Percentiles rank a stretch among this genome's conserved stretches.
Evolutionary conservation across 1,140 invertebrate genomes (phyloP).

Genomic region (Drosophila repletoides): DNA sequence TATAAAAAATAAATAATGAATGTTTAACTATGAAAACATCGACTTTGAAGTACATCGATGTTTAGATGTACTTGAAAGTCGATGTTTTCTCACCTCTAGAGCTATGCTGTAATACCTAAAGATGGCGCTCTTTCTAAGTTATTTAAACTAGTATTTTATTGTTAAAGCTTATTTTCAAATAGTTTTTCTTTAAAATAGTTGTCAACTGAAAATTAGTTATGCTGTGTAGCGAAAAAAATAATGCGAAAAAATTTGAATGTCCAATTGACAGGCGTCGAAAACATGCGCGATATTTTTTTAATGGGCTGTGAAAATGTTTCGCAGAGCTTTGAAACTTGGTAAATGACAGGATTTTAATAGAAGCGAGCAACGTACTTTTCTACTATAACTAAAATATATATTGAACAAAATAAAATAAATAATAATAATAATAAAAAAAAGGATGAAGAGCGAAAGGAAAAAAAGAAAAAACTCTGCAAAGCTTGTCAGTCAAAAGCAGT

Average conservation of each 20-base stretch:
- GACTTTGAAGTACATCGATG: too few species aligned
- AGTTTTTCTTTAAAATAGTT: neutral
- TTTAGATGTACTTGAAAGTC: too few species aligned
- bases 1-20: too few species aligned
- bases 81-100: too few species aligned
- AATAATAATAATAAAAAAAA: neutral
- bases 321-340: slow-evolving; percentile 9
- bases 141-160: too few species aligned
- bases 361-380: slow-evolving; percentile 23
- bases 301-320: neutral
- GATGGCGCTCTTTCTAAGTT: too few species aligned
- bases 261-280: slow-evolving; percentile 23
- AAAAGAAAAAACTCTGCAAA: neutral
- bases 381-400: neutral
- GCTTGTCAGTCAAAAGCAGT: slow-evolving; percentile 32
- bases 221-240: neutral
- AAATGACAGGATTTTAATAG: slow-evolving; percentile 46
- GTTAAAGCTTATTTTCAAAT: too few species aligned
- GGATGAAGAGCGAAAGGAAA: neutral
- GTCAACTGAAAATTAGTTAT: neutral
- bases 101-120: too few species aligned
- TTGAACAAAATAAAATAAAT: neutral
- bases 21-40: too few species aligned
- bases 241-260: neutral
- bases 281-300: slow-evolving; percentile 1